Evolutionary conservation across 1,140 invertebrate species (phyloP).

Genomic region (Archegozetes longisetosus): DNA sequence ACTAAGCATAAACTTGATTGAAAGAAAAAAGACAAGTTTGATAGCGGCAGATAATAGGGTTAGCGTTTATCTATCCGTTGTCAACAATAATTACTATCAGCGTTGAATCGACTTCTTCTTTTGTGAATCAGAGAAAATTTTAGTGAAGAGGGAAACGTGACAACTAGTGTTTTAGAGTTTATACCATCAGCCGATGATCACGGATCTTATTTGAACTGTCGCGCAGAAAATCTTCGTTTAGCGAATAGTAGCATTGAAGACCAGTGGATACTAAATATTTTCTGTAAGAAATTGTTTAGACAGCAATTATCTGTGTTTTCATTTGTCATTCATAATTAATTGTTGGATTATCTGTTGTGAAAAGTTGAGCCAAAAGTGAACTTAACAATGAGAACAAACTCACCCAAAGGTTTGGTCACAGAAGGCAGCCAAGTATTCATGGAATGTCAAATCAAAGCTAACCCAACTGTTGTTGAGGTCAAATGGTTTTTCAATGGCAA

Average conservation of each 20-base stretch:
- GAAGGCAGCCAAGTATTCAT: not conserved
- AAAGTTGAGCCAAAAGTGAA: not conserved
- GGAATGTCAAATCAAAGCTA: not conserved
- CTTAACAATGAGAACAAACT: not conserved
- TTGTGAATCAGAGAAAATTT: constrained; percentile 34
- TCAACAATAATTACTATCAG: too few species aligned
- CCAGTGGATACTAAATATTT: constrained; percentile 64
- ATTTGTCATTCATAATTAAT: too few species aligned
- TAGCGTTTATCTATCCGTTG: too few species aligned
- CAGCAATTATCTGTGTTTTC: too few species aligned
- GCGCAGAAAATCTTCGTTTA: constrained; percentile 51
- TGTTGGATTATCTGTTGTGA: too few species aligned
- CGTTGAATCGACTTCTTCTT: too few species aligned
- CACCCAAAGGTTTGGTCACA: not conserved
- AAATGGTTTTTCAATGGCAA: constrained; percentile 8
- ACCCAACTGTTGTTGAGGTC: not conserved
- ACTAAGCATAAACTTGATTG: too few species aligned
- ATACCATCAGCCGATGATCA: constrained; percentile 55
- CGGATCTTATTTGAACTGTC: constrained; percentile 59
- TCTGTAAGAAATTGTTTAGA: constrained; percentile 57
- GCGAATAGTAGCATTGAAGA: constrained; percentile 49
- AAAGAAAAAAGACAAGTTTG: too few species aligned
- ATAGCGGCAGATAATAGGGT: too few species aligned
- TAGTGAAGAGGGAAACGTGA: constrained; percentile 64
- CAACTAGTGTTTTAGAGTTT: constrained; percentile 60